Evolutionary conservation across 1,140 invertebrate genomes (phyloP).

Genomic region (Lepidurus apus): DNA sequence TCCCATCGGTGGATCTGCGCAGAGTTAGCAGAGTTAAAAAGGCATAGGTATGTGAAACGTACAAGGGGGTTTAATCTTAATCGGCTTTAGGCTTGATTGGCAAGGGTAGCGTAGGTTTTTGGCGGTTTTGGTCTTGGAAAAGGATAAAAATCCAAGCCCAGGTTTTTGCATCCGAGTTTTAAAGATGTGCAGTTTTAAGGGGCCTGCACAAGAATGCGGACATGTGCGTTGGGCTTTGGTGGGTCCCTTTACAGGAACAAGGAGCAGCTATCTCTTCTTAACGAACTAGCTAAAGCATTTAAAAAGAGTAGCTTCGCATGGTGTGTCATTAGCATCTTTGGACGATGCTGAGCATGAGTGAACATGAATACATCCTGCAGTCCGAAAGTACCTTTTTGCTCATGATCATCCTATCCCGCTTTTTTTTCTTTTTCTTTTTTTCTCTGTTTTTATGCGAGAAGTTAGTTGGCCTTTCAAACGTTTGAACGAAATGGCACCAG

Average conservation of each 20-base stretch:
- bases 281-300: constrained; percentile 1
- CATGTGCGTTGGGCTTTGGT: not conserved
- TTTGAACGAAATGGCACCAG: constrained; percentile 14
- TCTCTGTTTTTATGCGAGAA: not conserved
- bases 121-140: not conserved
- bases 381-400: not conserved
- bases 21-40: not conserved
- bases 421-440: not conserved
- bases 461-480: not conserved
- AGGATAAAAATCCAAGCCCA: not conserved
- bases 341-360: constrained; percentile 14
- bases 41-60: not conserved
- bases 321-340: constrained; percentile 19
- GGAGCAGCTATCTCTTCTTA: not conserved
- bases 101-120: not conserved
- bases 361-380: not conserved
- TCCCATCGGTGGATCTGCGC: not conserved
- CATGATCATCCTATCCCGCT: not conserved
- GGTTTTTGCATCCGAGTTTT: not conserved
- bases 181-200: not conserved
- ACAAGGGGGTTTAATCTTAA: not conserved
- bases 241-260: not conserved
- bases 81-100: constrained; percentile 16
- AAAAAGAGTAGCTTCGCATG: not conserved
- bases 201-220: not conserved